Base-by-base conservation (phyloP, 35 echinoderm and acorn worm species). In the Amphiura filiformis region DNA sequence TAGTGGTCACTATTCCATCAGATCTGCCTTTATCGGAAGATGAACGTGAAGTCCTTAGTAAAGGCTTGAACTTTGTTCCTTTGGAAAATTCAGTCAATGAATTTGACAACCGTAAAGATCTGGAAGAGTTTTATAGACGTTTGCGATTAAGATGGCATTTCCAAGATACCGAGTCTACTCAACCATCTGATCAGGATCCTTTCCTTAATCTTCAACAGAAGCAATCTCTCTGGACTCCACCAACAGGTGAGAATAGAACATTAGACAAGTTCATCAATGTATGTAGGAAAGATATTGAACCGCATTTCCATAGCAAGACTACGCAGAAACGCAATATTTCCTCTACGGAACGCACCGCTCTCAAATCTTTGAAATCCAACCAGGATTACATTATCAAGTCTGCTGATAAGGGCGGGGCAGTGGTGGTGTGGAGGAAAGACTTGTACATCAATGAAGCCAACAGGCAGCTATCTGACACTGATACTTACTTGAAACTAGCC, bases 341-440 rank as follows among this genome's bases (percentile, higher is more conserved):
- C 39, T 13, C 15, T 28, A 1, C 13, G 0, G 86, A 87, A 78
- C 86, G 86, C 39, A 0, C 28, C 5, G 75, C 86, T 31, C 28
- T 79, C 31, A 77, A 79, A 34, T 49, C 34, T 0, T 31, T 89
- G 0, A n/a, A 49, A 13, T 31, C 22, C 1, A 82, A 89, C 34
- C 31, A 65, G 3, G 39, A 57, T 35, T 36, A 26, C 33, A 38
- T 87, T 2, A 79, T 87, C 14, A 87, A 87, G 47, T 22, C 23
- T 0, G 87, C 87, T 4, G 87, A 89, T 47, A 89, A 81, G 31
- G 87, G 78, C 28, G 78, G 87, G 18, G 40, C 87, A 35, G 56
- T 81, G 42, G 87, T 89, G 9, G 86, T 87, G 5, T 89, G 87
- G 77, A 49, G 79, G 32, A n/a, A 78, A 30, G 87, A 81, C 31